Percentiles rank a stretch among this genome's conserved stretches.
These are phyloP conservation scores for Hippocampus mohnikei DNA, from an alignment of 2,113 vertebrate species.

Conservation along the genomic window DNA sequence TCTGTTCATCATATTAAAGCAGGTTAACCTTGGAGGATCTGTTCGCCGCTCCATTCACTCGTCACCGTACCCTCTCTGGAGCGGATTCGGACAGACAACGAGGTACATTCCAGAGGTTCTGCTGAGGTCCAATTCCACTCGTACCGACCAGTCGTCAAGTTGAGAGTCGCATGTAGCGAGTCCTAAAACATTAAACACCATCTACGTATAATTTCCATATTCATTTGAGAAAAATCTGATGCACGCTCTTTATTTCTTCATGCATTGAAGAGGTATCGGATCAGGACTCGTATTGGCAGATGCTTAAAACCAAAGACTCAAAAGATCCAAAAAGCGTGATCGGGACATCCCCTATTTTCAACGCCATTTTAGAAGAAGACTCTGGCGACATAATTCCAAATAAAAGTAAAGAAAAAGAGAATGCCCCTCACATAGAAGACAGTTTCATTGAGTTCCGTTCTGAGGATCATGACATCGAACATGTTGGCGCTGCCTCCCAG, in stretches of 20 bases:
- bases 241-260: no score
- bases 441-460: slow-evolving; percentile 65
- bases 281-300: no score
- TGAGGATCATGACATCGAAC: slow-evolving; percentile 68
- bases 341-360: no score
- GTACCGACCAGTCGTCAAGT: slow-evolving; percentile 30
- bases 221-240: no score
- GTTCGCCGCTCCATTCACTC: slow-evolving; percentile 64
- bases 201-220: no score
- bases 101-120: slow-evolving; percentile 71
- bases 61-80: slow-evolving; percentile 50
- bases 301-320: no score
- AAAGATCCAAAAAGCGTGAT: neutral
- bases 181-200: slow-evolving; percentile 46
- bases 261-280: no score
- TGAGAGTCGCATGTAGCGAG: slow-evolving; percentile 17
- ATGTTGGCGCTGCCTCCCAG: slow-evolving; percentile 41
- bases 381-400: neutral
- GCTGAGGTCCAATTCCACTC: slow-evolving; percentile 68
- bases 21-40: slow-evolving; percentile 49
- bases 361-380: no score
- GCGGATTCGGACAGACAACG: slow-evolving; percentile 62
- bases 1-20: neutral
- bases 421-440: slow-evolving; percentile 60
- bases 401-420: neutral